A percentile compares a stretch with the other conserved stretches of the same genome.
Evolutionary conservation across 2,888 invertebrate species (phyloP).

Genomic region (Tetragonula carbonaria): DNA sequence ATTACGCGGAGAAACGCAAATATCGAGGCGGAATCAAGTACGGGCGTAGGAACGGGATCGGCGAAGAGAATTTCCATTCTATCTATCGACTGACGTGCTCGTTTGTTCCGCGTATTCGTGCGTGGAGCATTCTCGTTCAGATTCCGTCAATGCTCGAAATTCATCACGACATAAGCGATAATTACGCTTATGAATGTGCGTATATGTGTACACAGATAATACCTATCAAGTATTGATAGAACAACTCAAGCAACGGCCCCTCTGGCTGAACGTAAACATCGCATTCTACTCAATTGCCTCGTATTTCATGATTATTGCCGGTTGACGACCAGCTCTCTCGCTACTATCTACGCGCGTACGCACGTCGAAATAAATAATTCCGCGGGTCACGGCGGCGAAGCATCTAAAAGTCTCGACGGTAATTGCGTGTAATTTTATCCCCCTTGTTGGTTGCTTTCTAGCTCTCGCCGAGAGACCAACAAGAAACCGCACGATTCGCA

Average conservation of each 20-base stretch:
- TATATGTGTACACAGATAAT: conserved; percentile 9
- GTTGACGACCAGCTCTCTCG: neutral
- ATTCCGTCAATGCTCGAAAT: conserved; percentile 6
- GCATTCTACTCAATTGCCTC: conserved; percentile 7
- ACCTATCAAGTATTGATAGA: conserved; percentile 18
- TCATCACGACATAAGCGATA: neutral
- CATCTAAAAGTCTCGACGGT: neutral
- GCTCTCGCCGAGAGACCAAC: neutral
- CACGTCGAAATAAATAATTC: neutral
- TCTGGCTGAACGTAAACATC: neutral
- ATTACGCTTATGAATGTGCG: neutral
- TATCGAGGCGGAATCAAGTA: conserved; percentile 23
- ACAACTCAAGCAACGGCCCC: neutral
- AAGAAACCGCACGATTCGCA: neutral
- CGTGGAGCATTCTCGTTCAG: too few relatives aligned
- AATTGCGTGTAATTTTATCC: neutral
- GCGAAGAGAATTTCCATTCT: conserved; percentile 11
- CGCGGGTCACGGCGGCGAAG: neutral
- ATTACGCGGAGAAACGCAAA: conserved; percentile 22
- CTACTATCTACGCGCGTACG: neutral
- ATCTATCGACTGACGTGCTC: neutral
- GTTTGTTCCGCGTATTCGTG: neutral
- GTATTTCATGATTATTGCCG: conserved; percentile 8
- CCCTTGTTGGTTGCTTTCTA: neutral
- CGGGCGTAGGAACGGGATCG: neutral